These are phyloP conservation scores for Tapera naevia DNA, from an alignment of 2,797 vertebrate species.

Conservation along the genomic window DNA sequence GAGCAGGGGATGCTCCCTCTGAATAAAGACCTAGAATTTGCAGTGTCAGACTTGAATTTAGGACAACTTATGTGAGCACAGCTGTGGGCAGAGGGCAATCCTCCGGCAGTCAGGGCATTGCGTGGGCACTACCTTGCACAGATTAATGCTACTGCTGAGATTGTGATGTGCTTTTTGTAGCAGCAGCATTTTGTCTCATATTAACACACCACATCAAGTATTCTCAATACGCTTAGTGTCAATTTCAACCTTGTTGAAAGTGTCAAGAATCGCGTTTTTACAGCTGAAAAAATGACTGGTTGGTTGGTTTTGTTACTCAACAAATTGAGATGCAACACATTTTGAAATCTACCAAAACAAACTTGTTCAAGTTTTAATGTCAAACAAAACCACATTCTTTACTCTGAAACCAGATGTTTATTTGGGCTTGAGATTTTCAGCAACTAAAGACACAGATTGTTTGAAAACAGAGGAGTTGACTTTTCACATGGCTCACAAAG, in stretches of 20 bases:
- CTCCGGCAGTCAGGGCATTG: background rate
- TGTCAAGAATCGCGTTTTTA: background rate
- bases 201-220: background rate
- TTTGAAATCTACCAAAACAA: background rate
- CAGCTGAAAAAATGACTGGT: background rate
- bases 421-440: background rate
- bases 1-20: background rate
- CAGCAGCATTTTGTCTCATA: accelerated
- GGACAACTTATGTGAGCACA: accelerated
- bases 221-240: accelerated
- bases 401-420: background rate
- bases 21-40: background rate
- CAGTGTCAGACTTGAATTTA: background rate
- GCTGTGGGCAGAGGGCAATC: background rate
- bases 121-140: background rate
- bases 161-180: no score
- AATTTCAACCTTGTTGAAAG: background rate
- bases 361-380: background rate
- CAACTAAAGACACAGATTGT: background rate
- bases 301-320: background rate
- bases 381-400: background rate
- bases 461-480: background rate
- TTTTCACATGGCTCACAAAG: background rate
- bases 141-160: background rate
- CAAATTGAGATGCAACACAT: no score